Evolutionary conservation across 2,888 invertebrate species (phyloP).

Genomic region (Sminthurides aquaticus): DNA sequence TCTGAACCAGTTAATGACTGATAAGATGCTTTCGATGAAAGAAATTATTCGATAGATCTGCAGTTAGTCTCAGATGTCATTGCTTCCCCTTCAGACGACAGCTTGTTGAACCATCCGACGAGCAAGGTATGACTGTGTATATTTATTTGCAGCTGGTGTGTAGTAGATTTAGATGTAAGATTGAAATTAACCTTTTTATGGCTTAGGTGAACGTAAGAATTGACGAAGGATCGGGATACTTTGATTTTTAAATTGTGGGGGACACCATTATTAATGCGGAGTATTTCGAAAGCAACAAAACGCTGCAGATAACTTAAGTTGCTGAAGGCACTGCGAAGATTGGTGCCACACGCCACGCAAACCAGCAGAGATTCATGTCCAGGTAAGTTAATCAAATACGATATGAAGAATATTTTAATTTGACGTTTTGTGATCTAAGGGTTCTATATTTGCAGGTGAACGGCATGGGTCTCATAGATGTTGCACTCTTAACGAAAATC

Average conservation of each 20-base stretch:
- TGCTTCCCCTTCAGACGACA: slow-evolving; percentile 28
- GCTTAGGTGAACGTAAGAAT: slow-evolving; percentile 33
- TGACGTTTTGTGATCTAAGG: background rate
- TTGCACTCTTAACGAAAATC: too few species aligned
- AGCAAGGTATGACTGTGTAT: slow-evolving; percentile 40
- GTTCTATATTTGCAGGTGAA: slow-evolving; percentile 50
- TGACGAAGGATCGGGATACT: slow-evolving; percentile 39
- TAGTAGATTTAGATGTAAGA: too few species aligned
- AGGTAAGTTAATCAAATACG: slow-evolving; percentile 19
- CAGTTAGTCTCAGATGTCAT: slow-evolving; percentile 37
- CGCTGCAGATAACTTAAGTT: slow-evolving; percentile 31
- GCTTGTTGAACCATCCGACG: slow-evolving; percentile 41
- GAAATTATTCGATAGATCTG: slow-evolving; percentile 39
- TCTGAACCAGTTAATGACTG: slow-evolving; percentile 42
- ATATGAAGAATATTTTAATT: background rate
- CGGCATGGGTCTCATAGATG: slow-evolving; percentile 57
- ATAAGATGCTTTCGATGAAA: slow-evolving; percentile 45
- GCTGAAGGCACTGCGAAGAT: slow-evolving; percentile 37
- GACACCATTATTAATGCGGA: slow-evolving; percentile 24
- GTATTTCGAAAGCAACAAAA: slow-evolving; percentile 35
- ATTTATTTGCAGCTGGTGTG: too few species aligned
- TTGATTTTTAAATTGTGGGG: slow-evolving; percentile 28
- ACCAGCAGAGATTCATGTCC: slow-evolving; percentile 29
- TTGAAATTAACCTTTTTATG: too few species aligned
- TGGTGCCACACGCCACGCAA: slow-evolving; percentile 31